Evolutionary conservation across 2,888 invertebrate species (phyloP).

Genomic region (Endotricha flammealis): DNA sequence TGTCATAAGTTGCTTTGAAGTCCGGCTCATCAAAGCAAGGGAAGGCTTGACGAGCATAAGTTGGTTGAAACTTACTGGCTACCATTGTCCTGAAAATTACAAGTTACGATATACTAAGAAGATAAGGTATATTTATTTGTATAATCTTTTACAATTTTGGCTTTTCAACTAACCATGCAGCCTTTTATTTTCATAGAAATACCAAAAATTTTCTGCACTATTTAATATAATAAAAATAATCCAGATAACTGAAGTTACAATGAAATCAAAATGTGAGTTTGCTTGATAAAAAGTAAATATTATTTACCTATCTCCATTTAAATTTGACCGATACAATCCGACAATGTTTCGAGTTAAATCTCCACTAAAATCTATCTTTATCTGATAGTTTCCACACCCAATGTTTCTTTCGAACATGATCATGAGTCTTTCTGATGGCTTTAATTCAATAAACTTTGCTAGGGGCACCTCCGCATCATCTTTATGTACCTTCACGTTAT

Average conservation of each 20-base stretch:
- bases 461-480: conserved; percentile 36
- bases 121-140: too few relatives aligned
- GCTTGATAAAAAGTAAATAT: too few relatives aligned
- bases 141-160: too few relatives aligned
- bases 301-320: conserved; percentile 74
- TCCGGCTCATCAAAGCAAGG: conserved; percentile 97
- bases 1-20: conserved; percentile 90
- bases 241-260: too few relatives aligned
- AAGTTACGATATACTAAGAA: too few relatives aligned
- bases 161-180: too few relatives aligned
- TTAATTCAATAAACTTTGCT: conserved; percentile 43
- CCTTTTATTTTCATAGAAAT: too few relatives aligned
- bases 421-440: conserved; percentile 51
- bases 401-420: conserved; percentile 44
- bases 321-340: conserved; percentile 85
- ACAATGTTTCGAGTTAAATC: conserved; percentile 82
- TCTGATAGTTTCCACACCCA: conserved; percentile 59
- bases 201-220: too few relatives aligned
- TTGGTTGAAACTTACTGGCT: conserved; percentile 96
- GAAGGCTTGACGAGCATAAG: conserved; percentile 94
- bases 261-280: too few relatives aligned
- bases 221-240: too few relatives aligned
- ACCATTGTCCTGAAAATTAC: conserved; percentile 83
- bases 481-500: conserved; percentile 45
- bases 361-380: conserved; percentile 81